phyloP scores from a whole-genome alignment of 2,797 vertebrate genomes.

The Periparus ater region DNA sequence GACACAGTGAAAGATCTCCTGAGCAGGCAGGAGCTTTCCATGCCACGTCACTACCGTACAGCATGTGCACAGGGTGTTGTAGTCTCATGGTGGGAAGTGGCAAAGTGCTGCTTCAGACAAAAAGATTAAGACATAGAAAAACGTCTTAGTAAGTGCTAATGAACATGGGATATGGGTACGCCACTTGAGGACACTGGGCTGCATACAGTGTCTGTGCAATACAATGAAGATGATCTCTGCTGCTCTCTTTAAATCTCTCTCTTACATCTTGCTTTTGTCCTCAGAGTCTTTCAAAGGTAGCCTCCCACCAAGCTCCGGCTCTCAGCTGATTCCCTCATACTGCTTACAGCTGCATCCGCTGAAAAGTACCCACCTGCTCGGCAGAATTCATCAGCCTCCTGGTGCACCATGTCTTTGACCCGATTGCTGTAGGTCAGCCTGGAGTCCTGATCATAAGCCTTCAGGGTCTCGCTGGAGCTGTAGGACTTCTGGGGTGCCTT shows the following conservation, averaged over 20 bases:
- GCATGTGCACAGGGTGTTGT: accelerated
- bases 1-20: not conserved
- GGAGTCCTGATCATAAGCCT: conserved; percentile 96
- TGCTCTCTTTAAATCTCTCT: not conserved
- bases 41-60: accelerated
- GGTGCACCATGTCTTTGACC: conserved; percentile 94
- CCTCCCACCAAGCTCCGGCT: not conserved
- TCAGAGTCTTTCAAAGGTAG: not conserved
- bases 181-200: not conserved
- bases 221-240: not conserved
- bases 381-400: conserved; percentile 93
- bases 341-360: not conserved
- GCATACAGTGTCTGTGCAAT: accelerated
- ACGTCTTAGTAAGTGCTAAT: not conserved
- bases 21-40: not conserved
- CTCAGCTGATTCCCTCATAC: not conserved
- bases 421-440: conserved; percentile 88
- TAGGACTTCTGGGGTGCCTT: conserved; percentile 93
- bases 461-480: conserved; percentile 98
- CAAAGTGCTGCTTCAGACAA: not conserved
- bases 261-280: not conserved
- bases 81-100: not conserved
- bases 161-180: not conserved
- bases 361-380: conserved; percentile 81
- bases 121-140: not conserved